These are phyloP conservation scores for Gymnobelideus leadbeateri DNA, from an alignment of 2,113 vertebrate species.

Conservation along the genomic window DNA sequence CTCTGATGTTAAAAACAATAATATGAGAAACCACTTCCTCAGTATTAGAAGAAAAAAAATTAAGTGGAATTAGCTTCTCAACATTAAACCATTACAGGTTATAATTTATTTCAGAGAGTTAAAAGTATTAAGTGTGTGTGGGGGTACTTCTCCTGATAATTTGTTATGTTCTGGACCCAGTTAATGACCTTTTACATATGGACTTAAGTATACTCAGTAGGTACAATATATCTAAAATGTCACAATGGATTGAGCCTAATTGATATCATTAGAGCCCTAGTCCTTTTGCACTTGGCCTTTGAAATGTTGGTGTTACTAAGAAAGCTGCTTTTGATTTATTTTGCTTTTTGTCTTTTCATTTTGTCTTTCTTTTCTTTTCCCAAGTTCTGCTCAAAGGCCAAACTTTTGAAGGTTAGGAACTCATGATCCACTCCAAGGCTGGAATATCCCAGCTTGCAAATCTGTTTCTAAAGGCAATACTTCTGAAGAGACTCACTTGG, in stretches of 20 bases:
- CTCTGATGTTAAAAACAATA: background rate
- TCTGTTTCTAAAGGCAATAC: conserved; percentile 77
- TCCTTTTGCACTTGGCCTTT: conserved; percentile 86
- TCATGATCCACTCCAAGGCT: conserved; percentile 68
- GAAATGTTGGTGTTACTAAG: conserved; percentile 85
- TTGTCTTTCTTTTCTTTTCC: conserved; percentile 78
- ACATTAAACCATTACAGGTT: conserved; percentile 80
- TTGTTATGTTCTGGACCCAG: conserved; percentile 81
- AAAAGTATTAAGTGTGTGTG: conserved; percentile 60
- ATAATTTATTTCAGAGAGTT: conserved; percentile 85
- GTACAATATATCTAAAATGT: conserved; percentile 87
- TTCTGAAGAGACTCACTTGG: conserved; percentile 80
- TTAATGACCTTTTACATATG: conserved; percentile 91
- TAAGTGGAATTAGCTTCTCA: conserved; percentile 84
- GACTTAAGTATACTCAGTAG: conserved; percentile 86
- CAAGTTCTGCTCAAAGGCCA: conserved; percentile 83
- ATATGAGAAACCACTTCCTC: conserved; percentile 61
- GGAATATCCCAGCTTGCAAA: conserved; percentile 78
- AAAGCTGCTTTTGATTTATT: conserved; percentile 89
- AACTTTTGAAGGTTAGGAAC: conserved; percentile 77
- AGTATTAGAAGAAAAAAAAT: conserved; percentile 74
- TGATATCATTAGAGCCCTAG: conserved; percentile 89
- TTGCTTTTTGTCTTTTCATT: conserved; percentile 85
- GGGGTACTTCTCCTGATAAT: conserved; percentile 74
- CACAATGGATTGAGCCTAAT: conserved; percentile 87